Percentiles rank a stretch among this genome's conserved stretches.
phyloP scores from a whole-genome alignment of 2,113 vertebrate genomes.

The Stigmatopora nigra region DNA sequence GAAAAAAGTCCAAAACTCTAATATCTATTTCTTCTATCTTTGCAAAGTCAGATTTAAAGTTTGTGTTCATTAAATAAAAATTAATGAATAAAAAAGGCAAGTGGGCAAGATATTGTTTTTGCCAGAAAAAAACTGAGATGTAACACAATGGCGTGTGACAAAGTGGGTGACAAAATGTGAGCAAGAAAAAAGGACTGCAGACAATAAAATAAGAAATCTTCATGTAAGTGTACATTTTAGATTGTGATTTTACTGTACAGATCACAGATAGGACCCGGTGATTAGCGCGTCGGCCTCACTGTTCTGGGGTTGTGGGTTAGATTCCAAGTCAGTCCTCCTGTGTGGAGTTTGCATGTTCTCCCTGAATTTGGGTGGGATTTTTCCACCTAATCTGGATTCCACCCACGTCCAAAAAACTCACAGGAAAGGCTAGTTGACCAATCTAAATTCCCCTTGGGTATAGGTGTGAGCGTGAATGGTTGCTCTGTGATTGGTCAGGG shows the following conservation, averaged over 20 bases:
- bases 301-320: no score
- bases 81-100: conserved; percentile 8
- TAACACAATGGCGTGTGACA: conserved; percentile 28
- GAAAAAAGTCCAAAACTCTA: neutral
- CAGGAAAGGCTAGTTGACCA: no score
- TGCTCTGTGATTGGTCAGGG: no score
- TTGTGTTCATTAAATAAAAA: conserved; percentile 2
- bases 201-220: conserved; percentile 14
- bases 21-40: neutral
- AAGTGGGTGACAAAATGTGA: conserved; percentile 31
- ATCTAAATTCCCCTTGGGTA: no score
- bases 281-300: no score
- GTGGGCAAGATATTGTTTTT: conserved; percentile 13
- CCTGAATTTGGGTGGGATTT: no score
- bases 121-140: conserved; percentile 20
- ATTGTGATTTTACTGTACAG: conserved; percentile 9
- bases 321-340: no score
- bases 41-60: neutral
- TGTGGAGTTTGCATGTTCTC: no score
- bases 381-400: no score
- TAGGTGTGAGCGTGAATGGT: no score
- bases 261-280: neutral
- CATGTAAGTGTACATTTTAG: conserved; percentile 9
- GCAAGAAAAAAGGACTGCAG: conserved; percentile 24
- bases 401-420: no score